phyloP scores from a whole-genome alignment of 2,113 vertebrate species.

The Cathartes aura region DNA sequence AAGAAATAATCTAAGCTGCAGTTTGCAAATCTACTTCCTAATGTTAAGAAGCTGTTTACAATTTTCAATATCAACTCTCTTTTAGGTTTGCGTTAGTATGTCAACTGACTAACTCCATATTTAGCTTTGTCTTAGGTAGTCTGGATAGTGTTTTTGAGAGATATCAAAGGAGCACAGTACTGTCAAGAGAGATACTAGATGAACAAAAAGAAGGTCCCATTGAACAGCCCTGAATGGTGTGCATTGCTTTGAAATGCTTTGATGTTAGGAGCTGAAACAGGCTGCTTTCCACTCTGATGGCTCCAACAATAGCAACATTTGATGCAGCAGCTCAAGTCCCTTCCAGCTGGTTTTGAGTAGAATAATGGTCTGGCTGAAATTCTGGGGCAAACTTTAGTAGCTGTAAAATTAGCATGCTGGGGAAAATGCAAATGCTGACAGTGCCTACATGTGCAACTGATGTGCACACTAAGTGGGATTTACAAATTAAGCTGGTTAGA shows the following conservation, averaged over 20 bases:
- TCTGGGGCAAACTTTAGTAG: not conserved
- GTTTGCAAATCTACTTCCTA: not conserved
- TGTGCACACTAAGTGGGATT: not conserved
- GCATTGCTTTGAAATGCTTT: not conserved
- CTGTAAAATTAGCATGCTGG: not conserved
- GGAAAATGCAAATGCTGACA: not conserved
- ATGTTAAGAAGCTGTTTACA: not conserved
- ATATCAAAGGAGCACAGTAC: not conserved
- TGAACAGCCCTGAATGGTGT: not conserved
- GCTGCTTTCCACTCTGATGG: not conserved
- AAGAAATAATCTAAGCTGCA: not conserved
- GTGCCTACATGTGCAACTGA: not conserved
- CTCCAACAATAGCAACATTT: not conserved
- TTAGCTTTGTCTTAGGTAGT: not conserved
- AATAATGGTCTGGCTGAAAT: not conserved
- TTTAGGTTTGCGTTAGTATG: not conserved
- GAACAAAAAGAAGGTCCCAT: not conserved
- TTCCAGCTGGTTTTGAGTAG: not conserved
- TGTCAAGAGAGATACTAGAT: not conserved
- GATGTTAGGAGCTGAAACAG: not conserved
- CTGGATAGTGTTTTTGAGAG: not conserved
- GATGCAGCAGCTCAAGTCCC: not conserved
- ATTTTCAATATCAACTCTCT: not conserved
- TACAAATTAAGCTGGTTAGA: not conserved
- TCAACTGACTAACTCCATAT: not conserved